Base-by-base conservation (phyloP, 1,140 invertebrate species). In the Bombus superbus region DNA sequence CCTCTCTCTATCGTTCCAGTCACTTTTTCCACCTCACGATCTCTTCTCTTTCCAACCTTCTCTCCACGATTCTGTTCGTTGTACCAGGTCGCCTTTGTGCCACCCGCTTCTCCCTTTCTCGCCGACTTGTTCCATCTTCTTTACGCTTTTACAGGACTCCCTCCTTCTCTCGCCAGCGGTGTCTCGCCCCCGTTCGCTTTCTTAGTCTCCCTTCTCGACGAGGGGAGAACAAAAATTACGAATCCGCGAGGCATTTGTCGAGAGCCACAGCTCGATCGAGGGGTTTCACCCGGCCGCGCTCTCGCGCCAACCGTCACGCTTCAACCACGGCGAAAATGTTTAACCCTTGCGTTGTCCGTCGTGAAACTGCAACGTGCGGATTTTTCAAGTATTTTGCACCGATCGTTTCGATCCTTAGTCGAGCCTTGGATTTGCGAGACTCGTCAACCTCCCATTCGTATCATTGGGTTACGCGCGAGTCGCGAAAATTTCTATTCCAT, bases 171-270 rank as follows among this genome's bases (percentile, higher is more conserved):
- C 59, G n/a, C 42, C 62, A 59, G 74, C 75, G 15, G n/a, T 72
- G 15, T 68, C 69, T 80, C 71, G 42, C 47, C 40, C 38, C 53
- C 25, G 42, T 44, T 38, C n/a, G n/a, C 83, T 78, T 84, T 87
- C 86, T 83, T 80, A 75, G 64, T 79, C 71, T 44, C 62, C 53
- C 87, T 74, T 73, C 59, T 62, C 83, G 78, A 28, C 86, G 74
- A 89, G 86, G 87, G 83, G 81, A 90, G 89, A 89, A 89, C 86
- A 87, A 89, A 87, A 90, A 90, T 90, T 86, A 88, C 87, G 85
- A 90, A 89, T 90, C 81, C 85, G 59, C 77, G 85, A 87, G 72
- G 87, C 87, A 88, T 81, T 88, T 84, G 88, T 83, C 85, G 87
- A 88, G 81, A 79, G 81, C 81, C 59, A 84, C 85, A 66, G 85